Base-by-base conservation (phyloP, 2,797 vertebrate species). In the Rachycentron canadum region DNA sequence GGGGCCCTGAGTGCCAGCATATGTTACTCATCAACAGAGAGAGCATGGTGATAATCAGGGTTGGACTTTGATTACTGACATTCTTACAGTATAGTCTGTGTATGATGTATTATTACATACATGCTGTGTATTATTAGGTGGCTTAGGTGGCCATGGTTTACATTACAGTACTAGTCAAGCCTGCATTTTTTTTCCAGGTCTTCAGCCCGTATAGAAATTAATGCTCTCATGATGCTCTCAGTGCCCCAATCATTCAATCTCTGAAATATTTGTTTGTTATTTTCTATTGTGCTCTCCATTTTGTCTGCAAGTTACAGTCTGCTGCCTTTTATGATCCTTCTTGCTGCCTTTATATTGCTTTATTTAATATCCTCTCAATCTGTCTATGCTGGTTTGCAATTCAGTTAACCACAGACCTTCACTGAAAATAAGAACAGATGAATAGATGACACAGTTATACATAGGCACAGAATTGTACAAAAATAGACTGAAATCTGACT, bases 1-100 rank as follows among this genome's bases (percentile, higher is more conserved):
- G 47, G 45, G 52, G 52, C 26, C 53, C 76, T 61, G 65, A 78
- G 47, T 38, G 32, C 61, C 70, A 73, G 65, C 50, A 69, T 70
- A 81, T 75, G 80, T 78, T 77, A 78, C 79, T 52, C 73, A 86
- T 83, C 69, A 78, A 38, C 62, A 58, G 23, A 62, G 56, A 76
- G 47, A 65, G 55, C 50, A 52, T 14, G 55, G 79, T 73, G 79
- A 79, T 78, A 56, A 63, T 72, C 62, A 53, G 55, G 45, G 26
- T 47, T 38, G 63, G 32, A 41, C 23, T 82, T 70, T 83, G 58
- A 86, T 83, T 63, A 67, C 59, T 67, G 63, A 61, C 57, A 45
- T 52, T 80, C 40, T 62, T 38, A 64, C 28, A 40, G 34, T 25
- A 43, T 16, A 9, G 56, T 63, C 36, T 74, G 40, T 53, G 53